Conservation (phyloP, 2,888 invertebrate genomes). For the Cheilosia vernalis region DNA sequence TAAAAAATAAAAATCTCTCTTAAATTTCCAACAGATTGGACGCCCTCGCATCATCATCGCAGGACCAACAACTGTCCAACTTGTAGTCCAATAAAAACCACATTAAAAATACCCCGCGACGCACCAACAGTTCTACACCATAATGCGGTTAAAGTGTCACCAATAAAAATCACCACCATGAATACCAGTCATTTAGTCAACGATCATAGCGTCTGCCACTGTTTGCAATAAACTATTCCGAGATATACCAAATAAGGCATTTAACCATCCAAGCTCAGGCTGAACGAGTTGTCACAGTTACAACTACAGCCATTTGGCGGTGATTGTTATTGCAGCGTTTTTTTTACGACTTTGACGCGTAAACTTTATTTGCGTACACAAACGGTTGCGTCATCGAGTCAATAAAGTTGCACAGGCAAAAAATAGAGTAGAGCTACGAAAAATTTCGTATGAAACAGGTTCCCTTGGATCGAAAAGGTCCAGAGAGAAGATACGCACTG, state of each 20-base stretch:
- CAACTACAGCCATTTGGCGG: constrained; percentile 53
- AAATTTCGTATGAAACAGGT: constrained; percentile 21
- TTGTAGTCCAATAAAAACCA: too few relatives aligned
- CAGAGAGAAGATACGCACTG: not conserved
- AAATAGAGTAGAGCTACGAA: not conserved
- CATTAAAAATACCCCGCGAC: not conserved
- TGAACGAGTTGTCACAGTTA: constrained; percentile 48
- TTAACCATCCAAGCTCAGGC: constrained; percentile 15
- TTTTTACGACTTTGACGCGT: constrained; percentile 50
- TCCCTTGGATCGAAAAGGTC: not conserved
- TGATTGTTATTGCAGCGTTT: constrained; percentile 62
- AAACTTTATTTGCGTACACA: constrained; percentile 58
- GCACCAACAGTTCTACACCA: constrained; percentile 1
- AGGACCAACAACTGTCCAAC: too few relatives aligned
- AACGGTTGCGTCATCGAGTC: constrained; percentile 18
- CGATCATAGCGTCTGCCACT: constrained; percentile 25
- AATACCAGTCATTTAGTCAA: constrained; percentile 46
- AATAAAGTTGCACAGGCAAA: constrained; percentile 35
- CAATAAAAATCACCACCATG: constrained; percentile 6
- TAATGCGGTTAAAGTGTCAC: not conserved
- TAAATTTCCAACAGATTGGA: too few relatives aligned
- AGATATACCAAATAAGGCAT: constrained; percentile 26
- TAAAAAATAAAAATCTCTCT: too few relatives aligned
- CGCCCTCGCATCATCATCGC: too few relatives aligned
- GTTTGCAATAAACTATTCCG: constrained; percentile 18